A percentile compares a stretch with the other conserved stretches of the same genome.
Evolutionary conservation across 1,140 invertebrate genomes (phyloP).

Genomic region (Camponotus floridanus): DNA sequence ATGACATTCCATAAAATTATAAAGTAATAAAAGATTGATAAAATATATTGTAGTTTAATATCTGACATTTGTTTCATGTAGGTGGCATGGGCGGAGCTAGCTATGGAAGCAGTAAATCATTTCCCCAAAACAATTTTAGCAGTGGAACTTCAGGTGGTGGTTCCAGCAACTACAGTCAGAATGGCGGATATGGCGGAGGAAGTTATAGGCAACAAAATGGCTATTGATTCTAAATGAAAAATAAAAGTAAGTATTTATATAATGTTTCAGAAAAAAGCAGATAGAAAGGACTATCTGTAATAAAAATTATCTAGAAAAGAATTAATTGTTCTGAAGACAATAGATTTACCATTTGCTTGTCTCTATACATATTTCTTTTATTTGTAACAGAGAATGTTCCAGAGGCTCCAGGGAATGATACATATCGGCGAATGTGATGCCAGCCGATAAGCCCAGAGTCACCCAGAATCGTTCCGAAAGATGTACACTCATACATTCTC

Average conservation of each 20-base stretch:
- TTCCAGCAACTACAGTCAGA: constrained; percentile 79
- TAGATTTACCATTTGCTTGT: constrained; percentile 12
- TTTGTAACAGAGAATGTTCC: constrained; percentile 39
- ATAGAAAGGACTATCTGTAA: constrained; percentile 1
- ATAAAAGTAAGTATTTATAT: constrained; percentile 50
- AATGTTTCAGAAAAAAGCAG: constrained; percentile 48
- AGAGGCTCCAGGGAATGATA: constrained; percentile 32
- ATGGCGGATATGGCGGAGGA: constrained; percentile 75
- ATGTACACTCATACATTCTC: constrained; percentile 41
- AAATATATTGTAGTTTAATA: constrained; percentile 21
- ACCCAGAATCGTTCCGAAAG: constrained; percentile 37
- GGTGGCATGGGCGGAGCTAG: constrained; percentile 76
- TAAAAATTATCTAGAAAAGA: constrained; percentile 14
- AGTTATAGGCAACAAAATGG: constrained; percentile 83
- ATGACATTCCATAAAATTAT: not conserved
- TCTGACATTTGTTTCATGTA: constrained; percentile 33
- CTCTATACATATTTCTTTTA: constrained; percentile 10
- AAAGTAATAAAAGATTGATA: not conserved
- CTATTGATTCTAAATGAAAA: constrained; percentile 75
- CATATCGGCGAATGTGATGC: not conserved
- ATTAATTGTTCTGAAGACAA: constrained; percentile 20
- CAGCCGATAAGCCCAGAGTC: constrained; percentile 4
- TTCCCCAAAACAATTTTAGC: constrained; percentile 78
- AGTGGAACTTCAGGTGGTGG: constrained; percentile 68
- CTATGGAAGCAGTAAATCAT: constrained; percentile 76